Percentiles rank a stretch among this genome's conserved stretches.
These are phyloP conservation scores for Aphrophora alni DNA, from an alignment of 2,888 invertebrate species.

Conservation along the genomic window DNA sequence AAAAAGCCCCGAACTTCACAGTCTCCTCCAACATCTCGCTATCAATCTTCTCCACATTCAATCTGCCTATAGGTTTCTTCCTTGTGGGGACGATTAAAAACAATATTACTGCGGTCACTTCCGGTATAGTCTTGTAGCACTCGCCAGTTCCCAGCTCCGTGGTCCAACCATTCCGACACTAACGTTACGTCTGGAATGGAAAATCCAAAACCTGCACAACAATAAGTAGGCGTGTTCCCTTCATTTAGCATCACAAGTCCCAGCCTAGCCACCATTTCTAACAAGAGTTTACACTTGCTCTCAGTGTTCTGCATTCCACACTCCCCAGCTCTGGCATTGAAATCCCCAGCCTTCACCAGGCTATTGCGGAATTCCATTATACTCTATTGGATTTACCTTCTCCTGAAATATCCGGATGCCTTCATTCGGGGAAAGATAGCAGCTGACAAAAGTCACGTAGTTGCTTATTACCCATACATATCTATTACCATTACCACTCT, in stretches of 20 bases:
- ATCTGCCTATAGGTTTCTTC: not conserved
- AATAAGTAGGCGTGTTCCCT: not conserved
- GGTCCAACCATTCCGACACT: not conserved
- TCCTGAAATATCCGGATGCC: constrained; percentile 24
- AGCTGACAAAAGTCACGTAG: constrained; percentile 29
- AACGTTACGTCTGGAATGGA: constrained; percentile 3
- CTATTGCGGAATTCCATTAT: no score
- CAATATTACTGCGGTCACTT: no score
- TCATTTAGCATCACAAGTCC: constrained; percentile 42
- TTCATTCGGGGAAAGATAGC: constrained; percentile 41
- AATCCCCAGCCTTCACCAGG: no score
- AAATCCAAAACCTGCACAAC: not conserved
- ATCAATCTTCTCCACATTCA: not conserved
- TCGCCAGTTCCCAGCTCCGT: not conserved
- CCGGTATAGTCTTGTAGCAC: no score
- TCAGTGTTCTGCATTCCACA: constrained; percentile 50
- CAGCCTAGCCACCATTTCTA: constrained; percentile 48
- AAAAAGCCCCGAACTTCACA: no score
- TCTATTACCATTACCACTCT: constrained; percentile 28
- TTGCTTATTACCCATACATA: constrained; percentile 41
- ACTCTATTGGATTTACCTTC: constrained; percentile 45
- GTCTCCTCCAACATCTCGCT: not conserved
- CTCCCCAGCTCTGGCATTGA: no score
- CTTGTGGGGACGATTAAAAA: not conserved
- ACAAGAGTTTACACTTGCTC: constrained; percentile 44